Evolutionary conservation across 2,888 invertebrate species (phyloP).

Genomic region (Brenthis hecate): DNA sequence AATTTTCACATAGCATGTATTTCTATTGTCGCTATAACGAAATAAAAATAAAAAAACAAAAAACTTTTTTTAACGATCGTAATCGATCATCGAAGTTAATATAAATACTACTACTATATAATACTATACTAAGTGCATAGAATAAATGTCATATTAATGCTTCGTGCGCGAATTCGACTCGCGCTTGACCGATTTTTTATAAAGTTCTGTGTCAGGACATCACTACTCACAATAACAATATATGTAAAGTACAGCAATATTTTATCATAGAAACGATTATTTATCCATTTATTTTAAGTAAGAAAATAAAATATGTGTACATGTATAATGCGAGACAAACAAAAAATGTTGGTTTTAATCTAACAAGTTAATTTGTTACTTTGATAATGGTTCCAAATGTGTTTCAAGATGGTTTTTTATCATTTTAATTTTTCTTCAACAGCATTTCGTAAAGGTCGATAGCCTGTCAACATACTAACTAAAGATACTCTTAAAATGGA

Average conservation of each 20-base stretch:
- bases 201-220: too few relatives aligned
- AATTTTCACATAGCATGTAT: too few relatives aligned
- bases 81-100: too few relatives aligned
- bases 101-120: too few relatives aligned
- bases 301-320: not conserved
- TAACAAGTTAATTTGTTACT: conserved; percentile 14
- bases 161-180: too few relatives aligned
- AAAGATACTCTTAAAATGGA: conserved; percentile 23
- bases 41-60: too few relatives aligned
- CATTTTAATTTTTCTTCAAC: conserved; percentile 14
- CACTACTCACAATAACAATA: not conserved
- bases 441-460: conserved; percentile 24
- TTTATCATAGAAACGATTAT: conserved; percentile 4
- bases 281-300: not conserved
- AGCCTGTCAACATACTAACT: conserved; percentile 29
- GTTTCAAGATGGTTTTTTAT: conserved; percentile 10
- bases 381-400: conserved; percentile 15
- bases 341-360: conserved; percentile 11
- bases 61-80: too few relatives aligned
- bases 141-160: too few relatives aligned
- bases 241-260: conserved; percentile 1
- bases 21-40: too few relatives aligned
- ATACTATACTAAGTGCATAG: too few relatives aligned
- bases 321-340: not conserved
- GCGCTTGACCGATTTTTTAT: too few relatives aligned